phyloP scores from a whole-genome alignment of 2,113 vertebrate species.

The Odontophorus gujanensis region DNA sequence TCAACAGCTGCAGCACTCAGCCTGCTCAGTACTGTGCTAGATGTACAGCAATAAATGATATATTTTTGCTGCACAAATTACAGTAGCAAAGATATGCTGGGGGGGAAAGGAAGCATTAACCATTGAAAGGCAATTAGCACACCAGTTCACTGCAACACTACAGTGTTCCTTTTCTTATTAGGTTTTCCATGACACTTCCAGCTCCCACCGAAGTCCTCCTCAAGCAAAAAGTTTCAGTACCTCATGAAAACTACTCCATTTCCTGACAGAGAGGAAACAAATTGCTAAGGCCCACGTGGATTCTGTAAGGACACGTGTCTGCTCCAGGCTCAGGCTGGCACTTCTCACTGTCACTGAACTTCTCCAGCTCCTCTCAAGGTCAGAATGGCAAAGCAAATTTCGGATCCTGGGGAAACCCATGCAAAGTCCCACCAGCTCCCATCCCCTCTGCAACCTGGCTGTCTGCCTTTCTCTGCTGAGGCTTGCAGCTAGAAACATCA shows the following conservation, averaged over 20 bases:
- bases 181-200: not conserved
- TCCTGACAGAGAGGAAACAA: not conserved
- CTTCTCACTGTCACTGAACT: not conserved
- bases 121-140: not conserved
- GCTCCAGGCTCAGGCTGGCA: not conserved
- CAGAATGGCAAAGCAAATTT: not conserved
- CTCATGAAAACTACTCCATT: not conserved
- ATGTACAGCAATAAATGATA: not conserved
- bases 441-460: not conserved
- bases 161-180: not conserved
- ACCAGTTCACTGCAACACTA: not conserved
- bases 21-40: not conserved
- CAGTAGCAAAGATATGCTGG: accelerated
- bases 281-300: not conserved
- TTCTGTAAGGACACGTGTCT: not conserved
- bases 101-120: not conserved
- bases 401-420: not conserved
- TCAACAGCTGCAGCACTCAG: constrained; percentile 4
- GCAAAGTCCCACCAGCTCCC: not conserved
- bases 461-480: not conserved
- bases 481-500: not conserved
- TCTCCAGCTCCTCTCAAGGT: not conserved
- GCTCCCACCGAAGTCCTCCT: not conserved
- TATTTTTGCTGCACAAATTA: not conserved
- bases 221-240: not conserved